phyloP scores from a whole-genome alignment of 1,140 invertebrate genomes.

The Chironomus tepperi region DNA sequence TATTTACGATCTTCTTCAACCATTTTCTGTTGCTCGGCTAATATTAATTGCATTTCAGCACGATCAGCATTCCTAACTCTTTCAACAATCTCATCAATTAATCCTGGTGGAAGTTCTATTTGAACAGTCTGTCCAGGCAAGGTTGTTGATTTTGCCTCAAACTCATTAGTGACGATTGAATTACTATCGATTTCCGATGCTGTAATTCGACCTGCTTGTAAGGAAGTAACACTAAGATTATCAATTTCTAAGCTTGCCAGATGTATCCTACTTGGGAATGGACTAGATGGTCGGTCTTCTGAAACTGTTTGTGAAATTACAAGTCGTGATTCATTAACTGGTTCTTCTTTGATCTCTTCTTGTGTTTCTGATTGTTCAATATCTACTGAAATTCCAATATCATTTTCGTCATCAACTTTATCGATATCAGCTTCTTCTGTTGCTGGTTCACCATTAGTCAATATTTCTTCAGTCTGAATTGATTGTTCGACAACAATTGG shows the following conservation, averaged over 20 bases:
- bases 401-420: not conserved
- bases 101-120: conserved; percentile 53
- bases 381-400: not conserved
- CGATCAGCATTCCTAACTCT: conserved; percentile 33
- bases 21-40: not conserved
- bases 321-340: not conserved
- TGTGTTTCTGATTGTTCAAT: conserved; percentile 21
- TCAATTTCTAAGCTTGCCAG: conserved; percentile 68
- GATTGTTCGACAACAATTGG: no score
- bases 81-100: conserved; percentile 52
- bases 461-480: conserved; percentile 6
- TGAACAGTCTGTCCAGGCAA: conserved; percentile 43
- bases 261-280: conserved; percentile 43
- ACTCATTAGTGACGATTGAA: conserved; percentile 47
- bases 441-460: not conserved
- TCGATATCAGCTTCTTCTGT: no score
- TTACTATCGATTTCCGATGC: conserved; percentile 69
- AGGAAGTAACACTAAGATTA: conserved; percentile 59
- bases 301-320: not conserved
- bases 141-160: conserved; percentile 49
- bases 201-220: conserved; percentile 65
- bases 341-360: not conserved
- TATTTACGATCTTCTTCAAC: not conserved
- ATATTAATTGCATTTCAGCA: conserved; percentile 30
- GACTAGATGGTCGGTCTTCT: not conserved